A percentile compares a stretch with the other conserved stretches of the same genome.
Conservation (phyloP, 2,797 vertebrate genomes). For the Columba guinea region DNA sequence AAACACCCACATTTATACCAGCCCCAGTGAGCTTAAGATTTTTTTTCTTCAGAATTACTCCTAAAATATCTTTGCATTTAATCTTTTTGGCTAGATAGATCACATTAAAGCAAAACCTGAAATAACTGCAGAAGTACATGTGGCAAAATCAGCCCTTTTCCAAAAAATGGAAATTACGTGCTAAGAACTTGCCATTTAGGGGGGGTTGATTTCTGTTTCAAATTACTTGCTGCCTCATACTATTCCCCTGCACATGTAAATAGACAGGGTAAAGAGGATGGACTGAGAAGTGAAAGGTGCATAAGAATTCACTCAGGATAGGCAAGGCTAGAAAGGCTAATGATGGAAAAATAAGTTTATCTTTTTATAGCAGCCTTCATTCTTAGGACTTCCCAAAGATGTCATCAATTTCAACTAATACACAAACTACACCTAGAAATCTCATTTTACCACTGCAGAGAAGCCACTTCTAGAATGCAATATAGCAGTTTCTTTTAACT, state of each 20-base stretch:
- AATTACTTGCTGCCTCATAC: neutral
- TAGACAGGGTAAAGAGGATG: neutral
- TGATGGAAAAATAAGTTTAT: too few relatives aligned
- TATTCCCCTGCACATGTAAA: neutral
- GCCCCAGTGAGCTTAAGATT: neutral
- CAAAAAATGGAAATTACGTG: neutral
- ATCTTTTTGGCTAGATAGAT: neutral
- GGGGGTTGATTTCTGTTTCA: neutral
- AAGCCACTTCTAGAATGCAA: neutral
- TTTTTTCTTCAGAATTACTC: neutral
- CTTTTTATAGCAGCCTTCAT: neutral
- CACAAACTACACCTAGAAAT: neutral
- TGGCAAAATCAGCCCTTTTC: neutral
- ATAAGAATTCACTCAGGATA: neutral
- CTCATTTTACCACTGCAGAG: neutral
- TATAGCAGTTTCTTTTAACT: neutral
- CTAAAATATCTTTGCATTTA: neutral
- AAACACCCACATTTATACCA: neutral
- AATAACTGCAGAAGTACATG: neutral
- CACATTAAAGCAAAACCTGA: neutral
- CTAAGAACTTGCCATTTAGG: neutral
- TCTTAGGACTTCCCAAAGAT: neutral
- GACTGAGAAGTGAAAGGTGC: neutral
- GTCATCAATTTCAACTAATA: neutral
- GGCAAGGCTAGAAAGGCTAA: neutral